These are phyloP conservation scores for Lerema accius DNA, from an alignment of 1,140 invertebrate genomes.

Conservation along the genomic window DNA sequence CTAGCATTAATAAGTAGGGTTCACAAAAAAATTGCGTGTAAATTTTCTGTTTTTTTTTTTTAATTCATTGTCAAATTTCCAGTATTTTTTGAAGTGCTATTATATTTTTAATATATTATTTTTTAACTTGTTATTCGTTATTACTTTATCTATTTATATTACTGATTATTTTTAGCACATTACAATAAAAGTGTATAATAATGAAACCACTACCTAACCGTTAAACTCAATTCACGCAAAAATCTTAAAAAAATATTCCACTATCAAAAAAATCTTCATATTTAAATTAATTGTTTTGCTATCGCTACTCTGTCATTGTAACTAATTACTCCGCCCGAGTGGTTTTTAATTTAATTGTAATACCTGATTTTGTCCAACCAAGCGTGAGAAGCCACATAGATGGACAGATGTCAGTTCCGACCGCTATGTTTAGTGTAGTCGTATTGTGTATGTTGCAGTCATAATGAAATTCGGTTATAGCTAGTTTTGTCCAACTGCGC, in stretches of 20 bases:
- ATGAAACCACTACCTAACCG: no score
- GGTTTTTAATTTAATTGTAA: conserved; percentile 82
- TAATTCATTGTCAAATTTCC: no score
- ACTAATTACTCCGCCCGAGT: conserved; percentile 68
- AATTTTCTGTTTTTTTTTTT: background rate
- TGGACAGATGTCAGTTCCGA: conserved; percentile 74
- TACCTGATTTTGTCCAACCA: conserved; percentile 76
- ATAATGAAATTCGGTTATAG: background rate
- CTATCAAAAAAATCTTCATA: background rate
- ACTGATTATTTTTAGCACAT: no score
- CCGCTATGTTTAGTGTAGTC: conserved; percentile 50
- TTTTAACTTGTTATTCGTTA: no score
- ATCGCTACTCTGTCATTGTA: conserved; percentile 62
- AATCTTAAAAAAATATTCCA: no score
- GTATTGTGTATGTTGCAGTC: conserved; percentile 1
- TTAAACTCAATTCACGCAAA: no score
- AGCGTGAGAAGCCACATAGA: conserved; percentile 56
- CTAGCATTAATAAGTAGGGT: conserved; percentile 63
- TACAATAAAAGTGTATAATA: no score
- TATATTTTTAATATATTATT: no score
- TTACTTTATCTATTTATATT: no score
- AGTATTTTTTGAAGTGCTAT: no score
- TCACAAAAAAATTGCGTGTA: conserved; percentile 50
- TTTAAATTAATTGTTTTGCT: conserved; percentile 47
- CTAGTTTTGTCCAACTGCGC: background rate